phyloP scores from a whole-genome alignment of 2,113 vertebrate genomes.

The Vimba vimba region DNA sequence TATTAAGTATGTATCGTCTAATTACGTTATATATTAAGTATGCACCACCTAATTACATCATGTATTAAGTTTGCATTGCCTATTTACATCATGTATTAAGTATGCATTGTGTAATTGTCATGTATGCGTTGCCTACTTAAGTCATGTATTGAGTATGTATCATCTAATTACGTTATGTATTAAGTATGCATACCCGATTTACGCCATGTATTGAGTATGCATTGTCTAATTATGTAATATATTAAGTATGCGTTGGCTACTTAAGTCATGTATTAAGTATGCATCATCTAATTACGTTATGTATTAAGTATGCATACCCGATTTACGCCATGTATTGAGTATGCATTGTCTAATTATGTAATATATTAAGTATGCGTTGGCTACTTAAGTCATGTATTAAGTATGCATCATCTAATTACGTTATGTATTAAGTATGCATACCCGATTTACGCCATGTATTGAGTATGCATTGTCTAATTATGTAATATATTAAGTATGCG shows the following conservation, averaged over 20 bases:
- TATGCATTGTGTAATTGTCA: neutral
- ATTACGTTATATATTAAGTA: neutral
- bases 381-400: neutral
- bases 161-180: neutral
- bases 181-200: fast-evolving
- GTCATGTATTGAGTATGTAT: neutral
- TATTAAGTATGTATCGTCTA: neutral
- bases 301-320: neutral
- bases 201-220: neutral
- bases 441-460: neutral
- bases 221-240: fast-evolving
- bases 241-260: neutral
- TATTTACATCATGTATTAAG: neutral
- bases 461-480: neutral
- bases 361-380: neutral
- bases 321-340: neutral
- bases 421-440: neutral
- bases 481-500: neutral
- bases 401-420: neutral
- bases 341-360: neutral
- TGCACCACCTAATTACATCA: neutral
- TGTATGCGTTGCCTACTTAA: neutral
- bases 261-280: neutral
- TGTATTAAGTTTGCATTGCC: neutral
- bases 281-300: fast-evolving